A percentile compares a stretch with the other conserved stretches of the same genome.
phyloP scores from a whole-genome alignment of 2,113 vertebrate species.

The Cisticola juncidis region DNA sequence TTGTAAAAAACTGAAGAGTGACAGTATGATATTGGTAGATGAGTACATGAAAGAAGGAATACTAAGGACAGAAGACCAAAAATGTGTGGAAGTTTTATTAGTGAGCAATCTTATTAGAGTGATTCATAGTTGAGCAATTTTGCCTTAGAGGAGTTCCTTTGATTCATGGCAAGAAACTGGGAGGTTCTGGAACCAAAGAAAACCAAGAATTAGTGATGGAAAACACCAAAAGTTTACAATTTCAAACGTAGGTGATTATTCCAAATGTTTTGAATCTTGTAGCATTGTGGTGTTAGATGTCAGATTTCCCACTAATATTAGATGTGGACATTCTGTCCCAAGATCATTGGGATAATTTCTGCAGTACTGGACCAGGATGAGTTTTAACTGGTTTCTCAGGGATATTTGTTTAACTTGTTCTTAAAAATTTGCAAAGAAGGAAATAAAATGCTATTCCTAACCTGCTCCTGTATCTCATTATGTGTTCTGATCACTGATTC shows the following conservation, averaged over 20 bases:
- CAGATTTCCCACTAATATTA: neutral
- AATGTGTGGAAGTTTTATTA: neutral
- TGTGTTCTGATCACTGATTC: neutral
- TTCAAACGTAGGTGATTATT: neutral
- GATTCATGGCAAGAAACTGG: slow-evolving; percentile 14
- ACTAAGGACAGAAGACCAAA: neutral
- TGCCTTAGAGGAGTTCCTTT: slow-evolving; percentile 33
- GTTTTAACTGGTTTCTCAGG: neutral
- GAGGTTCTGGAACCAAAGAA: neutral
- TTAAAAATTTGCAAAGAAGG: neutral
- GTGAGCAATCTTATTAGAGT: neutral
- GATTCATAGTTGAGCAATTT: slow-evolving; percentile 12
- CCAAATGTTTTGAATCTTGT: neutral
- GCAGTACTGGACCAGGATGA: neutral
- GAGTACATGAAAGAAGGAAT: neutral
- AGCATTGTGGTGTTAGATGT: neutral
- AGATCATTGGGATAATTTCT: neutral
- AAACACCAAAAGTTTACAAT: slow-evolving; percentile 18
- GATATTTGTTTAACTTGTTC: neutral
- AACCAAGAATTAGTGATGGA: neutral
- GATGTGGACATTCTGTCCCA: neutral
- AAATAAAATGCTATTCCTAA: neutral
- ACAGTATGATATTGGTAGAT: neutral
- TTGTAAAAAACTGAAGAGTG: neutral
- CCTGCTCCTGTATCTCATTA: neutral